phyloP scores from a whole-genome alignment of 2,888 invertebrate genomes.

The Drosophila tripunctata region DNA sequence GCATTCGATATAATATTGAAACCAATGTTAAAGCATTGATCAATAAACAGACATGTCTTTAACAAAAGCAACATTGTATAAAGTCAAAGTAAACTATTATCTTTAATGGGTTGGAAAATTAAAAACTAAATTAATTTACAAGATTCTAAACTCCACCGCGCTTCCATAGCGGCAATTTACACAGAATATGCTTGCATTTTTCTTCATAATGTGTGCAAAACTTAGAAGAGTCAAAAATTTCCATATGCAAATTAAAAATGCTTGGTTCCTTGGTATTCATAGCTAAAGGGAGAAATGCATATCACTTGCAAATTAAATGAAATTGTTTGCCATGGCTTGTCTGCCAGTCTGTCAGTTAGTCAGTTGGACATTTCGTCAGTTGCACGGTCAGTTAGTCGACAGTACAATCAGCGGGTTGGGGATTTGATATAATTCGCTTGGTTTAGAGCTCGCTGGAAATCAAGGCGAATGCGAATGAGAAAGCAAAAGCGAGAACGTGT shows the following conservation, averaged over 20 bases:
- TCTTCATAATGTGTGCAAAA: neutral
- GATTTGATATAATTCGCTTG: conserved; percentile 12
- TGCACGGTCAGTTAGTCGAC: neutral
- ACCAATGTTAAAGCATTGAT: too few relatives aligned
- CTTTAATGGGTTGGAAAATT: neutral
- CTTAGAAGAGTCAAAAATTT: conserved; percentile 6
- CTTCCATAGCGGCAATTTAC: neutral
- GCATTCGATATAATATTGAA: too few relatives aligned
- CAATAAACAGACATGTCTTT: too few relatives aligned
- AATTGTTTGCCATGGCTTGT: conserved; percentile 23
- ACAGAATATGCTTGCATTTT: neutral
- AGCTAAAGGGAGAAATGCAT: conserved; percentile 27
- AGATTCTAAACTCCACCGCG: neutral
- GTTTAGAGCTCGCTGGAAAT: conserved; percentile 11
- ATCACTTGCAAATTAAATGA: conserved; percentile 59
- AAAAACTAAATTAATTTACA: neutral
- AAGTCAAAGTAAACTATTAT: neutral
- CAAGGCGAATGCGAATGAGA: conserved; percentile 6
- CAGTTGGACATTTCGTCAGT: neutral
- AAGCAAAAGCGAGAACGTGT: conserved; percentile 47
- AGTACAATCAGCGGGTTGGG: conserved; percentile 13
- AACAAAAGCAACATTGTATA: too few relatives aligned
- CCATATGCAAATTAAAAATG: conserved; percentile 33
- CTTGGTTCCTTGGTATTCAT: conserved; percentile 14
- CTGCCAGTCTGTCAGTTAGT: neutral